Evolutionary conservation across 23 tunicate species (phyloP).

Genomic region (Oikopleura dioica): DNA sequence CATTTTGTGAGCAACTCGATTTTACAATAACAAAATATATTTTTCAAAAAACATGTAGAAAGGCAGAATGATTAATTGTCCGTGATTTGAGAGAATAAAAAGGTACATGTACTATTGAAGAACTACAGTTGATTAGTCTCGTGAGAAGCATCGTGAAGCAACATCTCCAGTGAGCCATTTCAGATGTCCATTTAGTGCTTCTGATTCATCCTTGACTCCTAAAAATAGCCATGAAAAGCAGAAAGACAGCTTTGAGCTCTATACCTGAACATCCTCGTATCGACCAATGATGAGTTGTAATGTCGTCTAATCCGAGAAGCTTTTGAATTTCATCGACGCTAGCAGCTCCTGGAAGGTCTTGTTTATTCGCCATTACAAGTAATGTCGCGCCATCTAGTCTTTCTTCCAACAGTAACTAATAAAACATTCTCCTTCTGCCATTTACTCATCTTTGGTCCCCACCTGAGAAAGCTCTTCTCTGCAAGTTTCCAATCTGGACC

Average conservation of each 20-base stretch:
- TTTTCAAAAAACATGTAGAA: too few relatives aligned
- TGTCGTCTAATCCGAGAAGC: slow-evolving; percentile 51
- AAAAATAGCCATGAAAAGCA: too few relatives aligned
- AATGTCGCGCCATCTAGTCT: slow-evolving; percentile 85
- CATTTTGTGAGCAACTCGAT: too few relatives aligned
- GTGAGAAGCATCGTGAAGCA: slow-evolving; percentile 1
- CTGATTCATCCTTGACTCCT: background rate
- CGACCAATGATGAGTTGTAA: slow-evolving; percentile 94
- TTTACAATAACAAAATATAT: too few relatives aligned
- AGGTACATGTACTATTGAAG: too few relatives aligned
- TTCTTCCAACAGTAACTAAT: slow-evolving; percentile 11
- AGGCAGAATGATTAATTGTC: too few relatives aligned
- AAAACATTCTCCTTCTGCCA: background rate
- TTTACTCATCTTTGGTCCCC: too few relatives aligned
- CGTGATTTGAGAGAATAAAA: too few relatives aligned
- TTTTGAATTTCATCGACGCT: slow-evolving; percentile 59
- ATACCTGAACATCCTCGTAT: slow-evolving; percentile 80
- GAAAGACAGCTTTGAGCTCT: too few relatives aligned
- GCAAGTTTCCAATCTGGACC: slow-evolving; percentile 59
- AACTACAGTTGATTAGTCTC: too few relatives aligned
- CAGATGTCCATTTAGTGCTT: background rate
- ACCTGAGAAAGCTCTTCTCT: slow-evolving; percentile 50
- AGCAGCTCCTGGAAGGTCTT: slow-evolving; percentile 77
- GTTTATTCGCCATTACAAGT: slow-evolving; percentile 83
- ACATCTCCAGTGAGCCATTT: slow-evolving; percentile 4